phyloP scores from a whole-genome alignment of 2,888 invertebrate genomes.

The Brenthis daphne region DNA sequence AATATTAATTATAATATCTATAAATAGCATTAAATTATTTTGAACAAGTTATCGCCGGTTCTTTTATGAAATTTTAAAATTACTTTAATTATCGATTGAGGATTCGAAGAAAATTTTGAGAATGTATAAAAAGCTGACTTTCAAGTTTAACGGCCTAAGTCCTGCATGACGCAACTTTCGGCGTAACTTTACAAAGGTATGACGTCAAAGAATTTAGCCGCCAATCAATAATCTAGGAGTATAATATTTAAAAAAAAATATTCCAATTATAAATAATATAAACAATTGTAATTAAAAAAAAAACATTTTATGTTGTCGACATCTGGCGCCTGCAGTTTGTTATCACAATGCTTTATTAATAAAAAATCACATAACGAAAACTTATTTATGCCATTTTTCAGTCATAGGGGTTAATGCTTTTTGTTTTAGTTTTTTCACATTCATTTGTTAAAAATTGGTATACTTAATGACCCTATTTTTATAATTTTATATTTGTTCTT shows the following conservation, averaged over 20 bases:
- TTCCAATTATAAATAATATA: background rate
- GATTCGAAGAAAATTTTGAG: conserved; percentile 9
- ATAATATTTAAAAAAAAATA: background rate
- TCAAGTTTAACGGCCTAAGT: conserved; percentile 22
- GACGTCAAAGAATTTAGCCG: conserved; percentile 15
- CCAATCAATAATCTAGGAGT: background rate
- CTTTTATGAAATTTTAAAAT: conserved; percentile 7
- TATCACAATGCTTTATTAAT: no score
- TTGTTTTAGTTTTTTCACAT: no score
- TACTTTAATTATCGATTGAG: conserved; percentile 8
- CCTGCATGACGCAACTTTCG: conserved; percentile 19
- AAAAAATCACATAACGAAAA: no score
- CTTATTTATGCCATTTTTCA: no score
- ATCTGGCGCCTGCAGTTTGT: no score
- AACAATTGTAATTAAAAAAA: no score
- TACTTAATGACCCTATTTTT: no score
- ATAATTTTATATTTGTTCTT: no score
- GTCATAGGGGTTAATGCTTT: no score
- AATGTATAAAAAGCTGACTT: conserved; percentile 8
- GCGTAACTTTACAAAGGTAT: conserved; percentile 13
- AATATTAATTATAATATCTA: no score
- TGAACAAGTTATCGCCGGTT: background rate
- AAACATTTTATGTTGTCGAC: no score
- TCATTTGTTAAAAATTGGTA: no score
- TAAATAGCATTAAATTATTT: background rate